Percentiles rank a stretch among this genome's conserved stretches.
Evolutionary conservation across 1,140 invertebrate species (phyloP).

Genomic region (Cotesia chilonis): DNA sequence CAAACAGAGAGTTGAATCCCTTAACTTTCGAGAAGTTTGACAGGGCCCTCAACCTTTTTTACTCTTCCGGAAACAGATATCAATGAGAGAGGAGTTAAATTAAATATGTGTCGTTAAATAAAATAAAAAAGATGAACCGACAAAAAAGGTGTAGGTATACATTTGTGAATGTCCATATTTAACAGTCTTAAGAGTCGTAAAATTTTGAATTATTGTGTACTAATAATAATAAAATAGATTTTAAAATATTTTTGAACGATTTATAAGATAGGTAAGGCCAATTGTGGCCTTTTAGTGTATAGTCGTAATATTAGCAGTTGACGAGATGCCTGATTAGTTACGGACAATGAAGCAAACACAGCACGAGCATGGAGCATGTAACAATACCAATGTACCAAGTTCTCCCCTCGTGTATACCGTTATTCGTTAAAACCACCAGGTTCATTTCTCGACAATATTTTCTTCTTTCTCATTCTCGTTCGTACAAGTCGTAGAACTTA

Average conservation of each 20-base stretch:
- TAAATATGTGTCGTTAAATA: too few species aligned
- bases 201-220: too few species aligned
- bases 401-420: slow-evolving; percentile 23
- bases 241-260: too few species aligned
- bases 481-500: slow-evolving; percentile 6
- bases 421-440: slow-evolving; percentile 21
- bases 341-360: slow-evolving; percentile 39
- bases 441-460: slow-evolving; percentile 8
- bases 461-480: neutral
- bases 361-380: slow-evolving; percentile 31
- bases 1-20: slow-evolving; percentile 31
- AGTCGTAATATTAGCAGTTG: slow-evolving; percentile 12
- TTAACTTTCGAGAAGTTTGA: slow-evolving; percentile 22
- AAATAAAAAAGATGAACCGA: too few species aligned
- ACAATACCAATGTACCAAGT: slow-evolving; percentile 39
- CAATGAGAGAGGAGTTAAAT: neutral
- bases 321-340: slow-evolving; percentile 47
- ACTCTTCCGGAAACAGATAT: neutral
- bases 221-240: too few species aligned
- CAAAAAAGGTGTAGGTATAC: too few species aligned
- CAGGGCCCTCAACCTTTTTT: slow-evolving; percentile 26
- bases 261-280: neutral
- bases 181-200: too few species aligned
- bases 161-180: too few species aligned
- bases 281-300: neutral